A percentile compares a stretch with the other conserved stretches of the same genome.
phyloP scores from a whole-genome alignment of 2,797 vertebrate genomes.

The Tragelaphus eurycerus region DNA sequence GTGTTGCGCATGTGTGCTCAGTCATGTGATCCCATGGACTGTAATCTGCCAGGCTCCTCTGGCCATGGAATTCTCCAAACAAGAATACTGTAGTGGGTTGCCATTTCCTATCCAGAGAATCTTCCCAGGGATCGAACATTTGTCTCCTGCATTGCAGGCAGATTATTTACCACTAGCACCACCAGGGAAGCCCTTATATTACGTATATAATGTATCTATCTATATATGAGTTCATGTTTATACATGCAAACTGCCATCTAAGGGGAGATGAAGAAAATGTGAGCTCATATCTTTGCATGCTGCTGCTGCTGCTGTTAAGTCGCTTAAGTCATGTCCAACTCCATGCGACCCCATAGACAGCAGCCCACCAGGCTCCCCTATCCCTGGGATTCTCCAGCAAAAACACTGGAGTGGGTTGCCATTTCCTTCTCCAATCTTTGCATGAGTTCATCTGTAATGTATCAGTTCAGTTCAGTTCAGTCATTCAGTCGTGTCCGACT shows the following conservation, averaged over 20 bases:
- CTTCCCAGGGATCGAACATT: not conserved
- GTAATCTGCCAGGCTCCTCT: not conserved
- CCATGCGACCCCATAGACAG: no score
- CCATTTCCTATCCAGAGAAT: not conserved
- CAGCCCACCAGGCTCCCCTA: no score
- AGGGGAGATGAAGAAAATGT: not conserved
- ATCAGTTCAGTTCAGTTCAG: no score
- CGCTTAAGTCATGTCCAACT: not conserved
- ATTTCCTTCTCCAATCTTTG: no score
- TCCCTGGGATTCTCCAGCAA: no score
- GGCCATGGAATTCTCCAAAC: not conserved
- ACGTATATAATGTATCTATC: not conserved
- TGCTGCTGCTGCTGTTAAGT: no score
- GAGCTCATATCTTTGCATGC: not conserved
- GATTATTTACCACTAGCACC: not conserved
- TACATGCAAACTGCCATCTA: not conserved
- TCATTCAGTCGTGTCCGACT: accelerated
- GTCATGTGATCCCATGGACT: not conserved
- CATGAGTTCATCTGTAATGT: no score
- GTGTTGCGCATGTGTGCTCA: accelerated
- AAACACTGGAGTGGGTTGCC: no score
- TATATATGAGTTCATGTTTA: not conserved
- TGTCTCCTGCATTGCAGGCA: not conserved
- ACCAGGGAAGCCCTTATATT: not conserved
- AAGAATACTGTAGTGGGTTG: not conserved